phyloP scores from a whole-genome alignment of 2,797 vertebrate genomes.

The Rhinogobio ventralis region DNA sequence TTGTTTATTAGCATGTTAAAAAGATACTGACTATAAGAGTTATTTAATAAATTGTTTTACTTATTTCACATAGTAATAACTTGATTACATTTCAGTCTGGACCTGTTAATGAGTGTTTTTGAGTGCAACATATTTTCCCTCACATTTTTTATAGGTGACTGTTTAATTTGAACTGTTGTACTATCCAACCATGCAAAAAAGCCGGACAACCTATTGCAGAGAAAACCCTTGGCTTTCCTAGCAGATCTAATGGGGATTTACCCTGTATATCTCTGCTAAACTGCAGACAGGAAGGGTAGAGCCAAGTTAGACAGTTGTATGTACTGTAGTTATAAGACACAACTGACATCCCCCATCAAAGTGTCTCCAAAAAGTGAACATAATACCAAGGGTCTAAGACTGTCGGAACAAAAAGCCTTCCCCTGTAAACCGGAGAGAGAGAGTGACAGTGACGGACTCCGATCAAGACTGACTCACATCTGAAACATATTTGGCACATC shows the following conservation, averaged over 20 bases:
- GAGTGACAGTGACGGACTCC: constrained; percentile 54
- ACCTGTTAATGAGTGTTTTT: background rate
- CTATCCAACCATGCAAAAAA: constrained; percentile 41
- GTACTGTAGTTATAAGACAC: constrained; percentile 55
- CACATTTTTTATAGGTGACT: constrained; percentile 1
- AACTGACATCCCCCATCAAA: constrained; percentile 59
- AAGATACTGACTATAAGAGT: constrained; percentile 10
- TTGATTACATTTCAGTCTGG: background rate
- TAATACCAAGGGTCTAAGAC: constrained; percentile 47
- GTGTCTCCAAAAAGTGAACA: constrained; percentile 57
- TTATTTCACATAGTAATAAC: background rate
- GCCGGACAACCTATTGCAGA: constrained; percentile 3
- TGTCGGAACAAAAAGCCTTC: constrained; percentile 55
- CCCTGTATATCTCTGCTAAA: constrained; percentile 45
- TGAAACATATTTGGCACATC: constrained; percentile 65
- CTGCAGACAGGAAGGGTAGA: constrained; percentile 47
- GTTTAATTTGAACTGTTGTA: constrained; percentile 9
- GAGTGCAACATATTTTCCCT: constrained; percentile 5
- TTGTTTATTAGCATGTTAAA: background rate
- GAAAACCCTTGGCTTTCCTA: constrained; percentile 42
- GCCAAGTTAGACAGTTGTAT: constrained; percentile 49
- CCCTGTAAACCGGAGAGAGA: constrained; percentile 32
- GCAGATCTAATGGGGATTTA: constrained; percentile 56
- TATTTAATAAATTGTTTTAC: background rate
- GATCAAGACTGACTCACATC: constrained; percentile 55